Conservation (phyloP, 2,888 invertebrate species). For the Taphrorychus bicolor region DNA sequence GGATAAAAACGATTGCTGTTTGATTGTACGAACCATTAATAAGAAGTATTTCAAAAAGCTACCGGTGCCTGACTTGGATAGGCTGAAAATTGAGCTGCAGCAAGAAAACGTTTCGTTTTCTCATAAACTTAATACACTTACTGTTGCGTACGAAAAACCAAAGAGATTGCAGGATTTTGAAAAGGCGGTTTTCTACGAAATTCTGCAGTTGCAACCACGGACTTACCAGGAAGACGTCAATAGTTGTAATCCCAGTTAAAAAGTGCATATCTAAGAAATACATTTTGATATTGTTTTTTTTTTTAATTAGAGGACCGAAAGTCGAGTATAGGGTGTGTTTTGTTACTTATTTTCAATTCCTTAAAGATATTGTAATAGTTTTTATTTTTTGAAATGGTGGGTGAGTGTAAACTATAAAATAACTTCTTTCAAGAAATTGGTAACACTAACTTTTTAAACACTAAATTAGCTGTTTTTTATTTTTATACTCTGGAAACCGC, state of each 20-base stretch:
- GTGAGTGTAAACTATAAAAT: no score
- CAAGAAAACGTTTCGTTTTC: slow-evolving; percentile 71
- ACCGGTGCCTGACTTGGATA: slow-evolving; percentile 71
- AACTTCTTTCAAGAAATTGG: no score
- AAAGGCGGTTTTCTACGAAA: slow-evolving; percentile 61
- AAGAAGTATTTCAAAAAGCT: slow-evolving; percentile 84
- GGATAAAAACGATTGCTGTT: slow-evolving; percentile 68
- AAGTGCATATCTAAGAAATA: no score
- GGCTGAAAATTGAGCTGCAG: slow-evolving; percentile 68
- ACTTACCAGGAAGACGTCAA: slow-evolving; percentile 49
- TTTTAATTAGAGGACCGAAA: no score
- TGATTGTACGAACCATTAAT: slow-evolving; percentile 77
- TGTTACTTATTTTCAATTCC: no score
- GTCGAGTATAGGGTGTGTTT: no score
- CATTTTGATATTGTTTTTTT: no score
- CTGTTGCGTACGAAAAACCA: slow-evolving; percentile 83
- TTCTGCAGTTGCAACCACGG: slow-evolving; percentile 53
- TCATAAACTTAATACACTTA: slow-evolving; percentile 79
- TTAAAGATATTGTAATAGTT: no score
- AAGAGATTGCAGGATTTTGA: slow-evolving; percentile 74
- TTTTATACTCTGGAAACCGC: no score
- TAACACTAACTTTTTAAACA: no score
- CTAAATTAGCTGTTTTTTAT: no score
- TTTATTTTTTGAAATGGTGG: no score
- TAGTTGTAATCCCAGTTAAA: slow-evolving; percentile 58